Conservation (phyloP, 2,888 invertebrate species). For the Campopleginae sp. region DNA sequence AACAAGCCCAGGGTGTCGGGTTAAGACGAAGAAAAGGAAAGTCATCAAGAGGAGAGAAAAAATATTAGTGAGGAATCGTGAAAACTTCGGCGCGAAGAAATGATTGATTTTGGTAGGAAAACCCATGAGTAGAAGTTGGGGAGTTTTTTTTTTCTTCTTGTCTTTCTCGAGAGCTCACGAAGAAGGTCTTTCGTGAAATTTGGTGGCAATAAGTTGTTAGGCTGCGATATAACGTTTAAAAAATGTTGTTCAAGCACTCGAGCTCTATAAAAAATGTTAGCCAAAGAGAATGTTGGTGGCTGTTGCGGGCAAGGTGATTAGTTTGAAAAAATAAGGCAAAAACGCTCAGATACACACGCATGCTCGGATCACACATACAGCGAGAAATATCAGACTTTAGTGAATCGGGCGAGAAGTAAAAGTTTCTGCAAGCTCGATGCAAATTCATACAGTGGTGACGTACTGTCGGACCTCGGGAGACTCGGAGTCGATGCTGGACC, state of each 20-base stretch:
- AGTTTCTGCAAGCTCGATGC: slow-evolving; percentile 51
- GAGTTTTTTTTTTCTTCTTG: not conserved
- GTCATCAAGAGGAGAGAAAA: not conserved
- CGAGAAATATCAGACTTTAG: slow-evolving; percentile 45
- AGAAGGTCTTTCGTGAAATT: not conserved
- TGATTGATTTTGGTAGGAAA: not conserved
- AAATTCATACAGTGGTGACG: slow-evolving; percentile 80
- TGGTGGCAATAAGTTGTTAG: not conserved
- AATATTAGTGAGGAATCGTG: not conserved
- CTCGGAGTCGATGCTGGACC: slow-evolving; percentile 75
- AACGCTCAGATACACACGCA: slow-evolving; percentile 11
- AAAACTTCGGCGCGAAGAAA: not conserved
- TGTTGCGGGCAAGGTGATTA: not conserved
- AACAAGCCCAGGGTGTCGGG: not conserved
- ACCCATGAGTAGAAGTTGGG: not conserved
- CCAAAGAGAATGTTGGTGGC: slow-evolving; percentile 19
- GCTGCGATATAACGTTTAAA: slow-evolving; percentile 16
- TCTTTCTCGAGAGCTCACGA: not conserved
- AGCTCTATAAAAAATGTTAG: slow-evolving; percentile 7
- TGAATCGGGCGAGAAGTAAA: slow-evolving; percentile 31
- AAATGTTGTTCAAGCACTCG: slow-evolving; percentile 36
- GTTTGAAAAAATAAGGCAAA: slow-evolving; percentile 28
- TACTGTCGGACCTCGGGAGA: slow-evolving; percentile 80
- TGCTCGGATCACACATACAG: slow-evolving; percentile 23
- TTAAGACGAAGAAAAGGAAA: not conserved